Percentiles rank a stretch among this genome's conserved stretches.
Conservation (phyloP, 2,888 invertebrate species). For the Halictus ligatus region DNA sequence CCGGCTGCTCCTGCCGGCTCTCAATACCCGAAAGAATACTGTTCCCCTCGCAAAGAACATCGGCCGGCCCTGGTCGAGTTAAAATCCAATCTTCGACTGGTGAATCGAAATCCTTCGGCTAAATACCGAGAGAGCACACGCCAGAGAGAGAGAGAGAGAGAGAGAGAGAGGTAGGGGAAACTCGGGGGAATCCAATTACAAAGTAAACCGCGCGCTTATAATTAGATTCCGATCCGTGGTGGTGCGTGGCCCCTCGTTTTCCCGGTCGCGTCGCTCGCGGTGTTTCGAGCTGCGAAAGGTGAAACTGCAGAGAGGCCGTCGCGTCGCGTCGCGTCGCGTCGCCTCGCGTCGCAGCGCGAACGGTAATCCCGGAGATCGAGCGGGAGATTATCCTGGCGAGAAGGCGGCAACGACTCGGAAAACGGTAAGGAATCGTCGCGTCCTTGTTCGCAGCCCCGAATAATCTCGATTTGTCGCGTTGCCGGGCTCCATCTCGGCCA, state of each 20-base stretch:
- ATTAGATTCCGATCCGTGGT: conserved; percentile 43
- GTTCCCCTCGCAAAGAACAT: not conserved
- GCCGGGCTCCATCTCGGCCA: conserved; percentile 26
- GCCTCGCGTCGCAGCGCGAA: conserved; percentile 63
- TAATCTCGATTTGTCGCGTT: conserved; percentile 65
- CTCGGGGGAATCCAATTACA: conserved; percentile 36
- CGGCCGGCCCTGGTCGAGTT: not conserved
- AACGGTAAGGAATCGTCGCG: conserved; percentile 65
- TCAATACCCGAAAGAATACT: not conserved
- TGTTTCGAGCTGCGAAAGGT: conserved; percentile 12
- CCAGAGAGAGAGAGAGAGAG: not conserved
- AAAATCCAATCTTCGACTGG: conserved; percentile 7
- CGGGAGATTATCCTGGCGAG: conserved; percentile 70
- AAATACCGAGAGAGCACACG: not conserved
- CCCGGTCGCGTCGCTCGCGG: not conserved
- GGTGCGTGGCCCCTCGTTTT: not conserved
- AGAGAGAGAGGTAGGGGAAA: not conserved
- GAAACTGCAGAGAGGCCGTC: conserved; percentile 53
- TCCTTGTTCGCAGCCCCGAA: conserved; percentile 61
- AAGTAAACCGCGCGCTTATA: conserved; percentile 20
- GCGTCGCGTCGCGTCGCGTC: too few species aligned
- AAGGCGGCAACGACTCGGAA: conserved; percentile 71
- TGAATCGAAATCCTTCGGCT: conserved; percentile 14
- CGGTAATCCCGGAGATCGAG: conserved; percentile 71
- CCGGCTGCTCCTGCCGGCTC: not conserved